Evolutionary conservation across 2,888 invertebrate genomes (phyloP).

Genomic region (Dryadula phaetusa): DNA sequence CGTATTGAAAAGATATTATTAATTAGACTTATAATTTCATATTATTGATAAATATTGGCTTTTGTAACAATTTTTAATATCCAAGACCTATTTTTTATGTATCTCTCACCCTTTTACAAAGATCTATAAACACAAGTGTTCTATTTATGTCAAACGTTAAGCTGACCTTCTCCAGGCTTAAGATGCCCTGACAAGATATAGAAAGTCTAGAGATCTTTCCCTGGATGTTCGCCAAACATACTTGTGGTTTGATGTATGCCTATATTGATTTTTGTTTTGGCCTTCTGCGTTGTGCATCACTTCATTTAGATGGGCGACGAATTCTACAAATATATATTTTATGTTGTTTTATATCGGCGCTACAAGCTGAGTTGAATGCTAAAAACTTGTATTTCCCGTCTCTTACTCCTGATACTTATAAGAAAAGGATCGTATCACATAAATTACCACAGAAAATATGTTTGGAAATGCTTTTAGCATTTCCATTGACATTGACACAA

Average conservation of each 20-base stretch:
- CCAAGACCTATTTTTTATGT: too few relatives aligned
- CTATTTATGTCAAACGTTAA: conserved; percentile 6
- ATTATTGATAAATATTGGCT: too few relatives aligned
- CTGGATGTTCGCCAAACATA: conserved; percentile 21
- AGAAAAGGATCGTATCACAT: not conserved
- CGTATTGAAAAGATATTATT: too few relatives aligned
- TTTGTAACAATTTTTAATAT: too few relatives aligned
- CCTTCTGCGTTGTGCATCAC: not conserved
- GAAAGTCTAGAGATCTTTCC: conserved; percentile 24
- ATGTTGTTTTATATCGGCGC: not conserved
- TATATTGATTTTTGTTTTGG: conserved; percentile 14
- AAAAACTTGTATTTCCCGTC: not conserved
- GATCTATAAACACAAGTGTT: not conserved
- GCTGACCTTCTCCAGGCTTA: conserved; percentile 18
- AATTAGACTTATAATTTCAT: too few relatives aligned
- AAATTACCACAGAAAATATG: not conserved
- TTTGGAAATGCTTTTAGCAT: too few relatives aligned
- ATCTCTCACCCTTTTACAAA: not conserved
- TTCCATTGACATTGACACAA: too few relatives aligned
- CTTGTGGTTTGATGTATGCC: conserved; percentile 10
- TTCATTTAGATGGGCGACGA: conserved; percentile 1
- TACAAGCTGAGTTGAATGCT: not conserved
- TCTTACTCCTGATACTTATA: not conserved
- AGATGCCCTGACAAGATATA: conserved; percentile 28
- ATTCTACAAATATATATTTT: not conserved